Evolutionary conservation across 2,113 vertebrate species (phyloP), one percentile per base, ranked within the genome.

Genomic region (Pterophyllum scalare): DNA sequence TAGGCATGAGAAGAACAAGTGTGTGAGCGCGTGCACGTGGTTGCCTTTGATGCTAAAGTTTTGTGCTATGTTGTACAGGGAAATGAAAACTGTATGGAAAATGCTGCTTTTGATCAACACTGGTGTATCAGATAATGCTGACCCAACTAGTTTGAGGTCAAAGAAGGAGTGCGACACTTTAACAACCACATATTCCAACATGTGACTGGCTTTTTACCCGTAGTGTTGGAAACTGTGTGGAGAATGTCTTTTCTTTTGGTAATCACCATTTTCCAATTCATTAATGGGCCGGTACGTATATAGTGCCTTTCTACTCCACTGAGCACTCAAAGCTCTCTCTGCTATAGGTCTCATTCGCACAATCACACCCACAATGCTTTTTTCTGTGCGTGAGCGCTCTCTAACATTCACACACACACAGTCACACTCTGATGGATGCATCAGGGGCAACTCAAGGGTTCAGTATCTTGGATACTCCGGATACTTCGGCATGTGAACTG

Each of bases 1-100:
- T 75, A 82, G 81, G 79, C 87, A 67, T 80, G 84, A 80, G 84
- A 85, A 77, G 65, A 59, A 40, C 20, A 56, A 46, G 49, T 80
- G 56, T 77, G 46, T 75, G 59, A 35, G 35, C 13, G 54, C 13
- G 56, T 65, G 31, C 1, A 1, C 3, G 9, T 14, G 4, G 31
- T 26, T 20, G 10, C 24, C 65, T 61, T 82, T 62, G 70, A 84
- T 80, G 24, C 58, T 11, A 46, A 88, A 67, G 22, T 91, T 89
- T 72, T 67, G 52, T 62, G 65, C 74, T 26, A 7, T 62, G 61
- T 85, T 77, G 31, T 13, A 54, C 28, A 70, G 46, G 72, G 60
- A 59, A 43, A 65, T 59, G 52, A 54, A 58, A 28, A 78, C 67
- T 86, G 74, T 83, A 17, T 49, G 65, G 49, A 49, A 70, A 49